A percentile compares a stretch with the other conserved stretches of the same genome.
phyloP scores from a whole-genome alignment of 1,140 invertebrate species.

The Ceratoteleas bidentatus region DNA sequence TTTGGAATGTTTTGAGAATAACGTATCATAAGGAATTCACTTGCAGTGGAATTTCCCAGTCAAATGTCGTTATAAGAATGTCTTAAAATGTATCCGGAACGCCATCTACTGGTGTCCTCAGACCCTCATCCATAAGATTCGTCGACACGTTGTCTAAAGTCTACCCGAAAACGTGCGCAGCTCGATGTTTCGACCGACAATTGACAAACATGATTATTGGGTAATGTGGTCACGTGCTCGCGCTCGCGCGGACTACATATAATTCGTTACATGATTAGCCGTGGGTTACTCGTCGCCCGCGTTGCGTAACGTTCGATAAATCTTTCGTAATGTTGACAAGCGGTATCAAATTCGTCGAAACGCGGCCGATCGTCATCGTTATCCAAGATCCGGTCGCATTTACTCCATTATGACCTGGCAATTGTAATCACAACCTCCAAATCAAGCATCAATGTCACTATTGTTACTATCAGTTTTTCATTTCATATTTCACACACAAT shows the following conservation, averaged over 20 bases:
- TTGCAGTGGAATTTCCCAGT: no score
- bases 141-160: no score
- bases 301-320: constrained; percentile 37
- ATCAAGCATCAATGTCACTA: not conserved
- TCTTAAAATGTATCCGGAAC: no score
- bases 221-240: constrained; percentile 21
- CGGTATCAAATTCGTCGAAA: constrained; percentile 27
- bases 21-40: no score
- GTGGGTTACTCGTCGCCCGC: constrained; percentile 22
- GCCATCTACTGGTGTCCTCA: no score
- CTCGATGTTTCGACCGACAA: constrained; percentile 12
- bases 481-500: no score
- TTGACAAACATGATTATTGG: constrained; percentile 29
- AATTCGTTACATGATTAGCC: constrained; percentile 37
- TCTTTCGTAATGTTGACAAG: constrained; percentile 39
- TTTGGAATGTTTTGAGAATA: no score
- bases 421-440: not conserved
- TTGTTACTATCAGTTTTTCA: no score
- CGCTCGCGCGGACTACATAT: constrained; percentile 15
- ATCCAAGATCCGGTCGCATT: not conserved
- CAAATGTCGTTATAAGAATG: no score
- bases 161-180: not conserved
- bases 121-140: no score
- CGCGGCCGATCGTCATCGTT: constrained; percentile 6
- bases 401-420: not conserved